A percentile compares a stretch with the other conserved stretches of the same genome.
phyloP scores from a whole-genome alignment of 35 echinoderm and acorn worm species.

The Diadema setosum region DNA sequence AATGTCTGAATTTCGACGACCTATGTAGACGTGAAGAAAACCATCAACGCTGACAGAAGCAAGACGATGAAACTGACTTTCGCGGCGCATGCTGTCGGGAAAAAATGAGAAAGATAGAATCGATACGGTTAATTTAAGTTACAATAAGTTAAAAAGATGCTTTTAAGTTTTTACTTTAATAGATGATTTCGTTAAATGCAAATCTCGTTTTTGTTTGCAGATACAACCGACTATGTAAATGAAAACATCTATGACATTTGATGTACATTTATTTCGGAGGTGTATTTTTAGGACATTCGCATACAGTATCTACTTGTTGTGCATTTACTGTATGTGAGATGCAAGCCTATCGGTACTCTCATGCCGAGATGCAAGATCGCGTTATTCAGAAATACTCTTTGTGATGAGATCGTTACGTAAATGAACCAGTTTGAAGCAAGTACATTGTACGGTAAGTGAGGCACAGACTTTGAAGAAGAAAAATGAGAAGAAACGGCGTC shows the following conservation, averaged over 20 bases:
- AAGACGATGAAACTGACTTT: constrained; percentile 13
- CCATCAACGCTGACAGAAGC: not conserved
- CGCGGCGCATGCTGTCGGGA: not conserved
- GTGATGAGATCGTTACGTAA: not conserved
- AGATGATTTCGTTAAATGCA: no score
- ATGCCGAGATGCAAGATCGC: not conserved
- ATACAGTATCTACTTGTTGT: not conserved
- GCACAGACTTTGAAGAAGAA: not conserved
- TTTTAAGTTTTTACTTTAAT: no score
- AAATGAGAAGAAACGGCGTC: not conserved
- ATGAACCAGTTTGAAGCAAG: not conserved
- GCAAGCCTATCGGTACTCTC: not conserved
- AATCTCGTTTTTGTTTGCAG: no score
- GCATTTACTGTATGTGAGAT: not conserved
- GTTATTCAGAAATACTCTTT: not conserved
- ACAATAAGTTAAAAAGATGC: no score
- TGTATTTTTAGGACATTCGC: no score
- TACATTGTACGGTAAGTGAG: no score
- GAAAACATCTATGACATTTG: no score
- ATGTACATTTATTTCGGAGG: no score
- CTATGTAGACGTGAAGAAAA: not conserved
- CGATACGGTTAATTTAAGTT: no score
- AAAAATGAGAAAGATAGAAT: not conserved
- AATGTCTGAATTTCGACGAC: not conserved
- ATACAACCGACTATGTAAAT: no score